phyloP scores from a whole-genome alignment of 2,888 invertebrate species.

The Tridacna gigas region DNA sequence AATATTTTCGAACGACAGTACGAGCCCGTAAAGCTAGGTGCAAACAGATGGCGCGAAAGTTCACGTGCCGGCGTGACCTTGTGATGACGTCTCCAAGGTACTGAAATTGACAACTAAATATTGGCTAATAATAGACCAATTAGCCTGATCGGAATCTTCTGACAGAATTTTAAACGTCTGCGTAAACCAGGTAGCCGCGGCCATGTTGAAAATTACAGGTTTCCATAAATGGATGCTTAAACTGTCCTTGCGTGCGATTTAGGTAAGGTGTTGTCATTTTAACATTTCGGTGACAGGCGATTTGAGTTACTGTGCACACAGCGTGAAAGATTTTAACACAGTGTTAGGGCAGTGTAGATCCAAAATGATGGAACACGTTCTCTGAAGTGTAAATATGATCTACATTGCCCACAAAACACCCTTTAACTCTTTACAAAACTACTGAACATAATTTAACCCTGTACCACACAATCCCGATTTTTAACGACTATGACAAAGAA shows the following conservation, averaged over 20 bases:
- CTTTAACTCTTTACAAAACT: too few relatives aligned
- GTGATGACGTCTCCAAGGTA: conserved; percentile 63
- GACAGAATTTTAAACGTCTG: conserved; percentile 9
- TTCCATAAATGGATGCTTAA: conserved; percentile 10
- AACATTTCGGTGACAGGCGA: too few relatives aligned
- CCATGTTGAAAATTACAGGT: conserved; percentile 9
- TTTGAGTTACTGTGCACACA: too few relatives aligned
- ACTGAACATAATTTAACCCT: too few relatives aligned
- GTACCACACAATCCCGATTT: too few relatives aligned
- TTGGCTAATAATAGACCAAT: conserved; percentile 56
- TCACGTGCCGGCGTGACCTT: conserved; percentile 55
- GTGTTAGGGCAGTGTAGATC: too few relatives aligned
- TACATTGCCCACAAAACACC: too few relatives aligned
- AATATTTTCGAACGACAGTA: neutral
- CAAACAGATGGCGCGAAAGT: conserved; percentile 68
- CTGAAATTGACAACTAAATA: conserved; percentile 51
- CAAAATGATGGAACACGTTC: too few relatives aligned
- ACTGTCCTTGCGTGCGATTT: conserved; percentile 4
- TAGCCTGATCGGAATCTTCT: conserved; percentile 16
- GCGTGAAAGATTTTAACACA: too few relatives aligned
- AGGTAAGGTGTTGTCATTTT: conserved; percentile 21
- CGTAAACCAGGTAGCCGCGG: conserved; percentile 9
- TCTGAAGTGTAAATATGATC: too few relatives aligned
- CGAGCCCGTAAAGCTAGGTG: conserved; percentile 34
- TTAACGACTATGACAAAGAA: too few relatives aligned